phyloP scores from a whole-genome alignment of 2,113 vertebrate species.

The Neodon shergylaensis region DNA sequence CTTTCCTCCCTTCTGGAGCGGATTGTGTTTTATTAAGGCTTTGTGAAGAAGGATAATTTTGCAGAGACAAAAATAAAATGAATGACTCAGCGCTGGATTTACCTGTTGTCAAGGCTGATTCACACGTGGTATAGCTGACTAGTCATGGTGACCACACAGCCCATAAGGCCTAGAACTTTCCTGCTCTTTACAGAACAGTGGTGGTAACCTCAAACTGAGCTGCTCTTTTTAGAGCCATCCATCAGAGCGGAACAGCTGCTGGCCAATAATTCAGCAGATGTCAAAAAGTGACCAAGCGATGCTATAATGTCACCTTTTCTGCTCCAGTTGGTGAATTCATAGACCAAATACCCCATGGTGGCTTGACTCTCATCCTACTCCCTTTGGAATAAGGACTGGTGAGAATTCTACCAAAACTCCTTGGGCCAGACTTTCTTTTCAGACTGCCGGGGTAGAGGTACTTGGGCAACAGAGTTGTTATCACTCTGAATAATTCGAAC shows the following conservation, averaged over 20 bases:
- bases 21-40: neutral
- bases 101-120: neutral
- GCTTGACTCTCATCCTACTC: neutral
- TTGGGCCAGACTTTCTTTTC: neutral
- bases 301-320: neutral
- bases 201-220: neutral
- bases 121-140: neutral
- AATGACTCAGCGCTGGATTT: neutral
- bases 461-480: slow-evolving; percentile 21
- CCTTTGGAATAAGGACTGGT: neutral
- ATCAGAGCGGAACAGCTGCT: neutral
- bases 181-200: neutral
- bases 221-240: neutral
- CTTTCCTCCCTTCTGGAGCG: neutral
- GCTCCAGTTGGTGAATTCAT: neutral
- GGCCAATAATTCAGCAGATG: neutral
- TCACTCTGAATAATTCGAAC: slow-evolving; percentile 53
- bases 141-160: no score
- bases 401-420: neutral
- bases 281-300: neutral
- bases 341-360: no score
- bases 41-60: neutral
- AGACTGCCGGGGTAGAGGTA: neutral
- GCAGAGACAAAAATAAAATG: neutral
- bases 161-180: neutral